Base-by-base conservation (phyloP, 1,140 invertebrate genomes). In the Caligus rogercresseyi region DNA sequence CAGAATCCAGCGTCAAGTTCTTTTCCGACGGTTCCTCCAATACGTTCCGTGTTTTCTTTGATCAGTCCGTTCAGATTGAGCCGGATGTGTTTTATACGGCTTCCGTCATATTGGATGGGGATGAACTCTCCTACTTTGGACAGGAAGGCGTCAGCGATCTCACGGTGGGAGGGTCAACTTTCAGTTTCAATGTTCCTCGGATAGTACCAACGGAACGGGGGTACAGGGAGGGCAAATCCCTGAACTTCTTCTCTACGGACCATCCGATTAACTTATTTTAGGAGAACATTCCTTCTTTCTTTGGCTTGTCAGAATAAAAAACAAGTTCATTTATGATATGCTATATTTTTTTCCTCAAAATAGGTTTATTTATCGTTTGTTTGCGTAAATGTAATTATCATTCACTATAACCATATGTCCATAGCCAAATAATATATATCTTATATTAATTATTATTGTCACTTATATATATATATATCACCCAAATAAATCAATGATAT, bases 181-280 rank as follows among this genome's bases (percentile, higher is more conserved):
- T 75, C 87, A 91, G 73, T 93, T 93, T 74, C 89, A 93, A 70
- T 91, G 88, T 71, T 90, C 87, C 51, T 88, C 87, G 0, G 89
- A 93, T 69, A 89, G 86, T 72, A 93, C 89, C 15, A 93, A 93
- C 69, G 89, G 89, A 54, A 93, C 89, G 14, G 88, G 89, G 4
- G 89, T 92, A 0, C 89, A 92, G 75, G 89, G 89, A 51, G 89
- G 89, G 24, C 89, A 93, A 74, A 93, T 93, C 67, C 89, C 89
- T 0, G 89, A 93, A 76, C 77, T 93, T 25, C 89, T 93, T 69
- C 92, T 92, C 71, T 93, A 92, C 59, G 73, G 72, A n/a, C 70
- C 73, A 3, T 66, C 64, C 25, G 52, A 20, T 2, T 21, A 56
- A 13, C 19, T 4, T 7, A 2, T 21, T 56, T 23, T 21, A 56